Base-by-base conservation (phyloP, 2,888 invertebrate species). In the Conus canariensis region DNA sequence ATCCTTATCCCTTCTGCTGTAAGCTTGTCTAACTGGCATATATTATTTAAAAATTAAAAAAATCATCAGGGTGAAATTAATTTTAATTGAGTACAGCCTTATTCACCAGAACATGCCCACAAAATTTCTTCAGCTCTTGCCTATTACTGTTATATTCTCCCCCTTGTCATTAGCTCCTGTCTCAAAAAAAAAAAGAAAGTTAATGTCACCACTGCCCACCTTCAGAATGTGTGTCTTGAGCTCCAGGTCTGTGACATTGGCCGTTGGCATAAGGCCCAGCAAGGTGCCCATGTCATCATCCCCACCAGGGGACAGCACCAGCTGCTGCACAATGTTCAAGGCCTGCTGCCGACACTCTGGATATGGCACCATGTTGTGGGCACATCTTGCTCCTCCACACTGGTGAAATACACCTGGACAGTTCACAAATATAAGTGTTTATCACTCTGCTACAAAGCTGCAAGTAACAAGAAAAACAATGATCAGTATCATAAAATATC, bases 221-320 rank as follows among this genome's bases (percentile, higher is more conserved):
- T 95, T 96, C 25, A 99, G 97, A 95, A 99, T 98, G 95, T 99
- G 98, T 82, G 98, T 98, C 96, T 99, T 99, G 60, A 99, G 97
- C 91, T 97, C 97, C 77, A 99, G 97, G 85, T 98, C 98, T 0
- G 97, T 97, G 85, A 98, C 97, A 14, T 98, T 97, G 7, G 98
- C 98, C 9, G 98, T 98, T 97, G 99, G 99, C 97, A 99, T 98
- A 45, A 99, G 98, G 85, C 98, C 98, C 45, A 99, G 97, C 90
- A 99, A 97, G 30, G 98, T 98, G 0, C 98, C 98, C 99, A 99
- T 98, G 94, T 99, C 99, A 94, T 99, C 99, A 95, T 99, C 99
- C 0, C 99, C 99, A 0, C 98, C 99, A 67, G 98, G 98, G 87
- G 98, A 98, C 90, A 96, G 94, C 80, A 96, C 94, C 88, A 96